Conservation (phyloP, 2,888 invertebrate genomes). For the Molorchus minor region DNA sequence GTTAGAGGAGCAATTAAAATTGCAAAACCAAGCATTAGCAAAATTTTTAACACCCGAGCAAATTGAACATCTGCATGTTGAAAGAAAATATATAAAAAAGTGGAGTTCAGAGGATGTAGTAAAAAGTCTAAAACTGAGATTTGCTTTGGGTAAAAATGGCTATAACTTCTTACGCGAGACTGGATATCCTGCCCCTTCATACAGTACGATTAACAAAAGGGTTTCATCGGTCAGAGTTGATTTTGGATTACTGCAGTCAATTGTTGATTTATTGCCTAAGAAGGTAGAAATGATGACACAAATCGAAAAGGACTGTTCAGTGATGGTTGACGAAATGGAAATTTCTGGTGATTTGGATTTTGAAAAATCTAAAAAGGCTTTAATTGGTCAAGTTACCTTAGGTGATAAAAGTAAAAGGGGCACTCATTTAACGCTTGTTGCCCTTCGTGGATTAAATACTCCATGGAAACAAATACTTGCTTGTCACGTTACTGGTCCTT, state of each 20-base stretch:
- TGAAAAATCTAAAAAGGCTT: slow-evolving; percentile 4
- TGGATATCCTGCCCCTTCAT: slow-evolving; percentile 2
- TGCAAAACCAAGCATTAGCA: background rate
- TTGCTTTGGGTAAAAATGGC: background rate
- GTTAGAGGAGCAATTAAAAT: background rate
- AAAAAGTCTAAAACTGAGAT: slow-evolving; percentile 5
- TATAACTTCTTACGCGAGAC: slow-evolving; percentile 8
- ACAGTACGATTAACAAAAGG: slow-evolving; percentile 5
- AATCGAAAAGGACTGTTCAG: slow-evolving; percentile 8
- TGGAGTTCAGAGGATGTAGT: slow-evolving; percentile 6
- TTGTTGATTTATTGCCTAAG: slow-evolving; percentile 3
- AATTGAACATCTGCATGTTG: background rate
- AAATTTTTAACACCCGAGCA: slow-evolving; percentile 1
- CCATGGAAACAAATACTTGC: slow-evolving; percentile 10
- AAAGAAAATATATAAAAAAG: slow-evolving; percentile 3
- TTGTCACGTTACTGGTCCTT: slow-evolving; percentile 5
- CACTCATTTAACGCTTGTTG: slow-evolving; percentile 6
- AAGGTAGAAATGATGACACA: slow-evolving; percentile 1
- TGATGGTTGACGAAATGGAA: slow-evolving; percentile 10
- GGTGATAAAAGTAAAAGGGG: background rate
- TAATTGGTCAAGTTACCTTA: slow-evolving; percentile 8
- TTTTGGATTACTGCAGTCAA: slow-evolving; percentile 10
- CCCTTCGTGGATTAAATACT: slow-evolving; percentile 4
- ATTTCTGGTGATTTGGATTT: slow-evolving; percentile 7
- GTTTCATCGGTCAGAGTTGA: slow-evolving; percentile 6